Base-by-base conservation (phyloP, 2,888 invertebrate species). In the Oeneis ivallda region DNA sequence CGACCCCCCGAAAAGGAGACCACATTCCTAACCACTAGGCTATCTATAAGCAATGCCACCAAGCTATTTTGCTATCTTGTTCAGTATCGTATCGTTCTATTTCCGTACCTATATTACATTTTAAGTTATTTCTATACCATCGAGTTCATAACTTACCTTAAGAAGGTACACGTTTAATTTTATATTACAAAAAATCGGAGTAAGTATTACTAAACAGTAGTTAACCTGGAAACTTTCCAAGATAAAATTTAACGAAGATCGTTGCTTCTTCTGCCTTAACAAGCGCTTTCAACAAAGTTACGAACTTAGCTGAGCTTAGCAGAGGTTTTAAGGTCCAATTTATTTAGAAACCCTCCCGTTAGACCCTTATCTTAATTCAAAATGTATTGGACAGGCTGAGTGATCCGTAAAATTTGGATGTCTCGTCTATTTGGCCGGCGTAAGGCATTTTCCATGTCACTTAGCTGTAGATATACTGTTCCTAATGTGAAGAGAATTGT, bases 261-360 rank as follows among this genome's bases (percentile, higher is more conserved):
- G 52, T 50, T 60, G 54, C 17, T 54, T 39, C 64, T 49, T 19
- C 56, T 59, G 54, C 39, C 56, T 41, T 45, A 32, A 49, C 43
- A 47, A 62, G 45, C 62, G 17, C 39, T 57, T 54, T 45, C 13
- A 39, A 49, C 49, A 57, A 63, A 63, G 56, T 63, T 63, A 56
- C 26, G 13, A n/a, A 63, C 63, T 63, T 49, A 49, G 34, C 19
- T 15, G 39, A 63, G 19, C 62, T 43, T 37, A 56, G 54, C 45
- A 39, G 47, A 54, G 47, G 54, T 56, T 63, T 56, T 26, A 17
- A 57, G 56, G 47, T 63, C 37, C 56, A 47, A 37, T 63, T 62
- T 63, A 57, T 57, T 39, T 19, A 15, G 19, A 17, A 13, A 26
- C 53, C 53, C 62, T 53, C 37, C n/a, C 32, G 53, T 62, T 45